These are phyloP conservation scores for Himalopsyche tibetana DNA, from an alignment of 2,888 invertebrate genomes.

Conservation along the genomic window DNA sequence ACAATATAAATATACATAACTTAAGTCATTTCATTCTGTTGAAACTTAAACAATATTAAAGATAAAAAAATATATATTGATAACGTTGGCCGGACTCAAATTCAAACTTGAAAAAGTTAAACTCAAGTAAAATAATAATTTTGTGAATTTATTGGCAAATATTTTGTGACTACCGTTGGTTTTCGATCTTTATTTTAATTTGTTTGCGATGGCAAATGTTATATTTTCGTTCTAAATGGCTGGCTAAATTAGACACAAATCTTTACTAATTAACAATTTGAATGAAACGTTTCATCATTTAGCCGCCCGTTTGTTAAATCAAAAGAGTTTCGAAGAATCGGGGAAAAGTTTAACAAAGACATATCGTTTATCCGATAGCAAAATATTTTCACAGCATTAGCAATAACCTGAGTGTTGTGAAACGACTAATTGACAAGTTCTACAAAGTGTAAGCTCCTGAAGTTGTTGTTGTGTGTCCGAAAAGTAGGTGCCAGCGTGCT, in stretches of 20 bases:
- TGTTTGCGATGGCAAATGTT: background rate
- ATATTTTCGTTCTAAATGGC: background rate
- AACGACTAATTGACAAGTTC: slow-evolving; percentile 42
- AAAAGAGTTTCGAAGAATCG: background rate
- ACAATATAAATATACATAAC: too few species aligned
- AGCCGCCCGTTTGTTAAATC: background rate
- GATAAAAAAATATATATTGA: too few species aligned
- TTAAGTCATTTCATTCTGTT: too few species aligned
- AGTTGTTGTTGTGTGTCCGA: slow-evolving; percentile 38
- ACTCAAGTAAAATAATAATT: too few species aligned
- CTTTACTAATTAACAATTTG: slow-evolving; percentile 38
- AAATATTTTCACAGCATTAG: slow-evolving; percentile 43
- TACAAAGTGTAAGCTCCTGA: slow-evolving; percentile 25
- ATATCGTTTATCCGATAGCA: slow-evolving; percentile 37
- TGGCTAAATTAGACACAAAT: background rate
- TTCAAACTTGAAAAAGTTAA: too few species aligned
- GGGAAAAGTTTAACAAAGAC: slow-evolving; percentile 10
- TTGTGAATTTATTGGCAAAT: background rate
- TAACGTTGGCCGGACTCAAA: too few species aligned
- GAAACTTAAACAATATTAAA: too few species aligned
- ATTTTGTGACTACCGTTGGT: background rate
- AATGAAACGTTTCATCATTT: slow-evolving; percentile 18
- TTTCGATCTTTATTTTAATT: background rate
- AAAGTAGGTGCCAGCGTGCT: slow-evolving; percentile 12
- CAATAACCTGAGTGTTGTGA: slow-evolving; percentile 40